phyloP scores from a whole-genome alignment of 2,888 invertebrate genomes.

The Mythimna lalbum region DNA sequence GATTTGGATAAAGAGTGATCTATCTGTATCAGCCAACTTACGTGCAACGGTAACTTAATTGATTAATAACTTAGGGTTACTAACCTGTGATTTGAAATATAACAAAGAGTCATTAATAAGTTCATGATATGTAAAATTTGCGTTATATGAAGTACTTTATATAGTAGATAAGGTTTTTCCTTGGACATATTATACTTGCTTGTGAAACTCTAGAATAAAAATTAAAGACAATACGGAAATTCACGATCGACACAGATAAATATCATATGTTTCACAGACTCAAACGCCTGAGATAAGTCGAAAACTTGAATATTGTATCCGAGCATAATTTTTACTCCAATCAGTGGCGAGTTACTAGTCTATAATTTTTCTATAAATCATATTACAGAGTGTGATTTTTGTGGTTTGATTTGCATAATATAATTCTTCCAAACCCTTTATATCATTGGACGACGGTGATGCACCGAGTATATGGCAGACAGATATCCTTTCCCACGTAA shows the following conservation, averaged over 20 bases:
- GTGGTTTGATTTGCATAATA: no score
- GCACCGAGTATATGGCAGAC: no score
- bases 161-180: neutral
- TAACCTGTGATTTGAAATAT: neutral
- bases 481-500: no score
- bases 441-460: no score
- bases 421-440: no score
- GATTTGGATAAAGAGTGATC: neutral
- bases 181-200: neutral
- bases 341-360: no score
- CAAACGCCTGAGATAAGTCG: neutral
- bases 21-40: neutral
- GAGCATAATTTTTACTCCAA: neutral
- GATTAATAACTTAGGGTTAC: neutral
- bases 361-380: no score
- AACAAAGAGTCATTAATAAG: neutral
- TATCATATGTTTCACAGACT: neutral
- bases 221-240: neutral
- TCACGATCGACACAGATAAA: neutral
- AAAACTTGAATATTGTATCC: neutral
- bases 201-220: neutral
- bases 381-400: no score
- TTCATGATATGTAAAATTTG: neutral
- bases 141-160: neutral
- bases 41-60: constrained; percentile 11